Conservation (phyloP, 2,113 vertebrate genomes). For the Phocoena phocoena region DNA sequence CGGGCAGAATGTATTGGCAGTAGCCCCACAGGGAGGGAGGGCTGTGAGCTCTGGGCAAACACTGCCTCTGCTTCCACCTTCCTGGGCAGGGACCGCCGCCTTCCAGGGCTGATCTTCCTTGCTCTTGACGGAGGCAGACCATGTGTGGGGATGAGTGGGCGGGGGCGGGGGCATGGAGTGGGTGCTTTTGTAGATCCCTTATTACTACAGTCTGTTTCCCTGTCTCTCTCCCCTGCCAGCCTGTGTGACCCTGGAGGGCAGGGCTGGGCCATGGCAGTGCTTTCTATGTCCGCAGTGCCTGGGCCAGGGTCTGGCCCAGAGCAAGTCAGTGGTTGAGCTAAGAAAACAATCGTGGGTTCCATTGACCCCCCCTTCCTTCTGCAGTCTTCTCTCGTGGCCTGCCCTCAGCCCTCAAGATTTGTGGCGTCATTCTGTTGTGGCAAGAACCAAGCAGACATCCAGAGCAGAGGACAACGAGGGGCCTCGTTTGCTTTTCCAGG, state of each 20-base stretch:
- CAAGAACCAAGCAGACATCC: background rate
- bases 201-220: background rate
- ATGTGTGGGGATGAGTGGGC: accelerated
- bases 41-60: background rate
- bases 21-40: background rate
- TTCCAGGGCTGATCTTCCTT: background rate
- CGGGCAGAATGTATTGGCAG: background rate
- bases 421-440: background rate
- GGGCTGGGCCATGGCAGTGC: background rate
- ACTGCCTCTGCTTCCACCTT: too few species aligned
- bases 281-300: background rate
- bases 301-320: background rate
- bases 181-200: background rate
- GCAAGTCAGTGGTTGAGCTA: background rate
- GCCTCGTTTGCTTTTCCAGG: background rate
- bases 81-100: accelerated
- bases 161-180: accelerated
- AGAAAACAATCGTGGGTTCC: background rate
- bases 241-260: background rate
- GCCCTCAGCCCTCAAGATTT: background rate
- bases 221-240: accelerated
- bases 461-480: background rate
- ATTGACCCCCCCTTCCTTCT: background rate
- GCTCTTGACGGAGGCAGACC: background rate
- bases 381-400: background rate